Percentiles rank a stretch among this genome's conserved stretches.
Conservation (phyloP, 1,140 invertebrate species). For the Bombus cullumanus region DNA sequence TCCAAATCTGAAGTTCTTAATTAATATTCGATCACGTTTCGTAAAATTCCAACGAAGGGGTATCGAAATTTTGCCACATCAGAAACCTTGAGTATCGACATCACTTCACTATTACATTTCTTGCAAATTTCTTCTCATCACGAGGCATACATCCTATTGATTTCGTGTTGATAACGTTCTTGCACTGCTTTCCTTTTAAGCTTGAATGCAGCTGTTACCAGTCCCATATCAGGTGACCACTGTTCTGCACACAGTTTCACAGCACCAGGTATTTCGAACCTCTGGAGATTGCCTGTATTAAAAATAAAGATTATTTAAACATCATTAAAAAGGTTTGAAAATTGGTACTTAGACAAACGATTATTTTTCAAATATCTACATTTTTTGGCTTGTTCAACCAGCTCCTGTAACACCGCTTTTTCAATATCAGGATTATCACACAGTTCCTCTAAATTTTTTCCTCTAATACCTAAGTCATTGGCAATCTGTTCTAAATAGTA, state of each 20-base stretch:
- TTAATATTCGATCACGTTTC: slow-evolving; percentile 4
- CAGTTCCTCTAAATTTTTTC: slow-evolving; percentile 87
- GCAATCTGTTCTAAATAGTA: slow-evolving; percentile 88
- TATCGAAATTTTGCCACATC: slow-evolving; percentile 35
- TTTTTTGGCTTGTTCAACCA: slow-evolving; percentile 92
- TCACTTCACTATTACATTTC: slow-evolving; percentile 51
- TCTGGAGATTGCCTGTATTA: slow-evolving; percentile 90
- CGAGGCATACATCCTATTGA: slow-evolving; percentile 96
- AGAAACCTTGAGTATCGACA: slow-evolving; percentile 12
- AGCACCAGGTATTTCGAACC: slow-evolving; percentile 96
- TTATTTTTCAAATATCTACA: slow-evolving; percentile 83
- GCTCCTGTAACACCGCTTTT: slow-evolving; percentile 90
- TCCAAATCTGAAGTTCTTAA: slow-evolving; percentile 7
- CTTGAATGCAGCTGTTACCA: slow-evolving; percentile 99
- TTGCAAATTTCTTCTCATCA: slow-evolving; percentile 82
- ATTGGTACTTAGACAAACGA: neutral
- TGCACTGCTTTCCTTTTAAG: slow-evolving; percentile 98
- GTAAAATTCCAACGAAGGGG: slow-evolving; percentile 14
- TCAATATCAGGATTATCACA: slow-evolving; percentile 89
- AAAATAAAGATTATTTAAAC: neutral
- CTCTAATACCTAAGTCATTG: slow-evolving; percentile 84
- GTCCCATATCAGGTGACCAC: slow-evolving; percentile 97
- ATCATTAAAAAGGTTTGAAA: neutral
- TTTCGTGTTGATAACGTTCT: slow-evolving; percentile 94
- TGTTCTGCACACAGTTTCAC: slow-evolving; percentile 94